A percentile compares a stretch with the other conserved stretches of the same genome.
These are phyloP conservation scores for Meloidogyne floridensis DNA, from an alignment of 1,140 invertebrate species.

Conservation along the genomic window DNA sequence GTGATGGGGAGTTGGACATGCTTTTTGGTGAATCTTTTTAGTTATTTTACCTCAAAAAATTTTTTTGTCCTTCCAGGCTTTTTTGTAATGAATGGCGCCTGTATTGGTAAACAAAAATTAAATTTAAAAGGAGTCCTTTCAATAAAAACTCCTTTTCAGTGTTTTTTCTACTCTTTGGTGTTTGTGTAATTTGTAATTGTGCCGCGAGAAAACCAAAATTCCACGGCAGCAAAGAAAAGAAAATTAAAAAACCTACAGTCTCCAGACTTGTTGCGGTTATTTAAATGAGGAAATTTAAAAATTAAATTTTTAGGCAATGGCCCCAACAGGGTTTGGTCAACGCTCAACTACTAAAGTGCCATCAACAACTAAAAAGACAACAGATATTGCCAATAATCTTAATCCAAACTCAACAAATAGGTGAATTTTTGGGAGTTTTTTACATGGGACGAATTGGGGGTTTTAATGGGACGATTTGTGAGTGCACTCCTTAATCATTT, in stretches of 20 bases:
- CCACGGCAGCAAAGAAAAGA: slow-evolving; percentile 18
- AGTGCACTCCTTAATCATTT: background rate
- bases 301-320: slow-evolving; percentile 16
- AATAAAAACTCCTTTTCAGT: slow-evolving; percentile 18
- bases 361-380: background rate
- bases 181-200: slow-evolving; percentile 38
- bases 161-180: slow-evolving; percentile 31
- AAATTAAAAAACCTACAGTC: slow-evolving; percentile 24
- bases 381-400: background rate
- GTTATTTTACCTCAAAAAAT: background rate
- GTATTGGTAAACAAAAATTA: slow-evolving; percentile 41
- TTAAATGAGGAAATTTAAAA: slow-evolving; percentile 12
- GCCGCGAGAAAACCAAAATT: slow-evolving; percentile 31
- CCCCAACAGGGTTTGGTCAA: slow-evolving; percentile 14
- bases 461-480: no score
- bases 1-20: slow-evolving; percentile 56
- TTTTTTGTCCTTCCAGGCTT: slow-evolving; percentile 33
- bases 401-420: background rate
- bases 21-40: slow-evolving; percentile 29
- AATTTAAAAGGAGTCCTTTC: background rate
- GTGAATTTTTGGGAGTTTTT: background rate
- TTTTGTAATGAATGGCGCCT: slow-evolving; percentile 57
- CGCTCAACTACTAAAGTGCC: slow-evolving; percentile 14
- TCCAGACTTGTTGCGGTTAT: slow-evolving; percentile 2
- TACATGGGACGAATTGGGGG: no score